phyloP scores from a whole-genome alignment of 1,140 invertebrate genomes.

The Leptestheria dahalacensis region DNA sequence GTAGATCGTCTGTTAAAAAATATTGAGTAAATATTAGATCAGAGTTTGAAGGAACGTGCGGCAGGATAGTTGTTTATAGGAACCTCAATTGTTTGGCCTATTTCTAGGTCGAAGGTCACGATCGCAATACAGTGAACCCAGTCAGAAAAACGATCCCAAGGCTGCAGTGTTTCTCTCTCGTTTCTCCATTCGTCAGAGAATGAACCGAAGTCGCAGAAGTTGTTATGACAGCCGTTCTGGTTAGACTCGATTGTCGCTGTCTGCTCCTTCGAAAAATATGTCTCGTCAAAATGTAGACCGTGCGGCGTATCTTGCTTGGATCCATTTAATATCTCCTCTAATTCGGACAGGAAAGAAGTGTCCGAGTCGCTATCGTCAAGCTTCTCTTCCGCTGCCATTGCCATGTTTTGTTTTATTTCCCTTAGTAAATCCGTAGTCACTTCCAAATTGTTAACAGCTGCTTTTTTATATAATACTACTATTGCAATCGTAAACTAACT shows the following conservation, averaged over 20 bases:
- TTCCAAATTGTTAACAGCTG: no score
- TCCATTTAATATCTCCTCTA: conserved; percentile 4
- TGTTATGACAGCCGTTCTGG: not conserved
- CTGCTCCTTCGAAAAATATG: not conserved
- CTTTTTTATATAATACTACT: no score
- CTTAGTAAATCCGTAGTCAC: no score
- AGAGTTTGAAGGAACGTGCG: not conserved
- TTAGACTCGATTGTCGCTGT: not conserved
- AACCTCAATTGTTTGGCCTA: conserved; percentile 91
- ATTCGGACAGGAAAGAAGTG: conserved; percentile 10
- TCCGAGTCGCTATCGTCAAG: conserved; percentile 12
- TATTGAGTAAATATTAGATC: no score
- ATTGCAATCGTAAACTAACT: no score
- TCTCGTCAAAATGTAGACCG: conserved; percentile 1
- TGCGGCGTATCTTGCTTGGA: conserved; percentile 1
- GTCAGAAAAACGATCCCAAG: conserved; percentile 57
- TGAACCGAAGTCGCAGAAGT: not conserved
- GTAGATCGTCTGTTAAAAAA: conserved; percentile 57
- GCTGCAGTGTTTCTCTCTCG: conserved; percentile 19
- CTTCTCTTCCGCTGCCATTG: not conserved
- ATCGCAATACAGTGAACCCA: conserved; percentile 96
- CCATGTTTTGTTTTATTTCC: not conserved
- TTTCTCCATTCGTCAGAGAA: not conserved
- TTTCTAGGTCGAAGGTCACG: conserved; percentile 94
- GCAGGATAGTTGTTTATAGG: conserved; percentile 17